Evolutionary conservation across 1,140 invertebrate species (phyloP).

Genomic region (Hetaerina americana): DNA sequence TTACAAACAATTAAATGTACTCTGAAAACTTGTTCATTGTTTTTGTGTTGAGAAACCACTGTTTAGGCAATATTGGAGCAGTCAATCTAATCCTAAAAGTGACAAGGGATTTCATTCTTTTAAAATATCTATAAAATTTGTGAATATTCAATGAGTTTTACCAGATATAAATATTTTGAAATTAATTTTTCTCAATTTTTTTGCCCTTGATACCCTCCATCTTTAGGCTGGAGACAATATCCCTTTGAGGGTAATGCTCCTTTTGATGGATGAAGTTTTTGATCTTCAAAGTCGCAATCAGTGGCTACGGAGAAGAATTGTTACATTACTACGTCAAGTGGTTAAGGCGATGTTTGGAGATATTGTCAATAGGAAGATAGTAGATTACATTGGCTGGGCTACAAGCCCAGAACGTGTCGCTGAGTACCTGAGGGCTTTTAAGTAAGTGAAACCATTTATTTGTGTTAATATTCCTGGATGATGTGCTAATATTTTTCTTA

Average conservation of each 20-base stretch:
- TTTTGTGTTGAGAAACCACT: too few species aligned
- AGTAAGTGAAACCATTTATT: constrained; percentile 39
- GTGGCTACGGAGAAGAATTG: constrained; percentile 71
- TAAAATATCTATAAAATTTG: too few species aligned
- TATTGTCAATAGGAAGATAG: constrained; percentile 76
- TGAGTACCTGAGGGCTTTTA: constrained; percentile 73
- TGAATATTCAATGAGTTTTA: too few species aligned
- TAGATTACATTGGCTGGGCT: constrained; percentile 79
- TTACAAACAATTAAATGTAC: too few species aligned
- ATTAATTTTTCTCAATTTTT: too few species aligned
- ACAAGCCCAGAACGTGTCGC: constrained; percentile 83
- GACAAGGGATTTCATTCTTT: too few species aligned
- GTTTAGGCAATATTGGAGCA: too few species aligned
- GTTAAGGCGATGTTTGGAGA: constrained; percentile 70
- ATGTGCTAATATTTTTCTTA: too few species aligned
- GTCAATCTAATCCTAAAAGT: too few species aligned
- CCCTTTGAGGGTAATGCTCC: constrained; percentile 69
- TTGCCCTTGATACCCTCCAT: too few species aligned
- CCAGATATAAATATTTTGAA: too few species aligned
- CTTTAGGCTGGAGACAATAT: constrained; percentile 68
- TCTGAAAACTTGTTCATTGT: too few species aligned
- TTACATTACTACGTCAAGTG: constrained; percentile 57
- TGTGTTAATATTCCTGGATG: not conserved
- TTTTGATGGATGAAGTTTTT: constrained; percentile 86
- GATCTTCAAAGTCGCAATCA: constrained; percentile 76